Percentiles rank a stretch among this genome's conserved stretches.
These are phyloP conservation scores for Selenia dentaria DNA, from an alignment of 2,888 invertebrate genomes.

Conservation along the genomic window DNA sequence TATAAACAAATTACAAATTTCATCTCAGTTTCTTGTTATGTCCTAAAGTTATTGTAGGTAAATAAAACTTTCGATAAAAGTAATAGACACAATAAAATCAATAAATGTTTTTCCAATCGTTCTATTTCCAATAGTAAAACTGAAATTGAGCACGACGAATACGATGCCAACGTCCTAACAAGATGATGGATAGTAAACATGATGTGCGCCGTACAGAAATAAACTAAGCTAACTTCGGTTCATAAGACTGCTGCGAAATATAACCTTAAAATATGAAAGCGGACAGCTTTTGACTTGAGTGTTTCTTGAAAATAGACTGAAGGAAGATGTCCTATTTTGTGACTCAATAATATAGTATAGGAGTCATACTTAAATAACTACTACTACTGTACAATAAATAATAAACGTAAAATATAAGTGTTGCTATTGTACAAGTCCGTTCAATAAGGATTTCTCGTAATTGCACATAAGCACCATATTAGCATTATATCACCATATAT, in stretches of 20 bases:
- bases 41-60: too few species aligned
- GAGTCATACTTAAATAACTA: too few species aligned
- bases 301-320: conserved; percentile 58
- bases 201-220: conserved; percentile 69
- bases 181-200: conserved; percentile 74
- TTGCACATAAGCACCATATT: too few species aligned
- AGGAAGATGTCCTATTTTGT: neutral
- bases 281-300: conserved; percentile 52
- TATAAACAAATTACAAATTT: too few species aligned
- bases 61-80: conserved; percentile 2
- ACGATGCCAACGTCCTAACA: conserved; percentile 57
- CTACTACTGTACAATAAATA: too few species aligned
- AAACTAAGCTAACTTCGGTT: conserved; percentile 60
- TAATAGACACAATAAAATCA: conserved; percentile 7
- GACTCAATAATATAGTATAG: too few species aligned
- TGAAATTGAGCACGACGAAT: conserved; percentile 61
- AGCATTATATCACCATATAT: too few species aligned
- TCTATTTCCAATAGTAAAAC: conserved; percentile 47
- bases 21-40: too few species aligned
- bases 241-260: conserved; percentile 58
- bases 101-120: conserved; percentile 28
- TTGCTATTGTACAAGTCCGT: too few species aligned
- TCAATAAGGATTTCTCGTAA: too few species aligned
- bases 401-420: too few species aligned
- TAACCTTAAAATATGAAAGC: conserved; percentile 52